Base-by-base conservation (phyloP, 2,797 vertebrate genomes). In the Diplodus sargus region DNA sequence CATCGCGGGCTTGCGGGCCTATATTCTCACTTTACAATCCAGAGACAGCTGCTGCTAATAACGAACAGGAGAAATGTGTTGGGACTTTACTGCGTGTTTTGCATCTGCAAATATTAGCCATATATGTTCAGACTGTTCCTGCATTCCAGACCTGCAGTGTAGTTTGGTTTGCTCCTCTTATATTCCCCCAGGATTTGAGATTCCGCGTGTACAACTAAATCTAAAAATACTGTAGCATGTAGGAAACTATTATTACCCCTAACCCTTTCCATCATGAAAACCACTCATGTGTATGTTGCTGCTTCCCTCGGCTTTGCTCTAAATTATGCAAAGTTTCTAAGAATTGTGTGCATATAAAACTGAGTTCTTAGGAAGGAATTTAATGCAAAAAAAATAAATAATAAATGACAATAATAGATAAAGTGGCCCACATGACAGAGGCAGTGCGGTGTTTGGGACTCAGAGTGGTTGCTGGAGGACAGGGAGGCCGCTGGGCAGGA, bases 41-140 rank as follows among this genome's bases (percentile, higher is more conserved):
- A 17, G 49, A 66, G 76, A 85, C 78, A 93, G 91, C 88, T 93
- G 90, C 85, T 91, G 77, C 71, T 83, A 89, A 91, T 93, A 84
- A 87, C 71, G 62, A 58, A 64, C 85, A 45, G 76, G 66, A 64
- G 54, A 61, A 61, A 42, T 4, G 45, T 57, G 67, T 42, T 74
- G 18, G 47, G 22, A 52, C 42, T 80, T 76, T 70, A 85, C 54
- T 56, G 59, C 30, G 16, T 54, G 14, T 45, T 70, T 82, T 82
- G 42, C 76, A 78, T 78, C 18, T 58, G 34, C 18, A 63, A 51
- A 72, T 54, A 68, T 51, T 15, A 22, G 8, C 48, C 25, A 0
- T 67, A 15, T 30, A 45, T 51, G 34, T 23, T 70, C 20, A 54
- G 18, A 58, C 62, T 9, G 61, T 59, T 30, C 23, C 18, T 70